These are phyloP conservation scores for Candoia aspera DNA, from an alignment of 2,113 vertebrate genomes.

Conservation along the genomic window DNA sequence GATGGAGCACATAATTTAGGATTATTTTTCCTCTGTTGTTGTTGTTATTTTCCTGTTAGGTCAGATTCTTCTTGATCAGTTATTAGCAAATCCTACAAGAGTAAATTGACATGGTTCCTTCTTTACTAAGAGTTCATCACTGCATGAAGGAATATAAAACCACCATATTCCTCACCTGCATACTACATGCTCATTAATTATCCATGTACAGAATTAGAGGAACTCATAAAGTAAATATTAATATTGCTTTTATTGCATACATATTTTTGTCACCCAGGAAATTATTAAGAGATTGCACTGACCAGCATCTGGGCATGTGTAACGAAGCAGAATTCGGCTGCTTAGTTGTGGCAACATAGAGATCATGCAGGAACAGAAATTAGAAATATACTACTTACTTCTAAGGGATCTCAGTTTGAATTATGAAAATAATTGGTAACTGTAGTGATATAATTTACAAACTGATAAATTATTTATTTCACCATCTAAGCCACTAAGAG, in stretches of 20 bases:
- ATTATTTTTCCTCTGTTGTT: not conserved
- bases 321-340: not conserved
- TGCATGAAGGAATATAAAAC: not conserved
- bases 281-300: not conserved
- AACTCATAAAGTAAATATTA: not conserved
- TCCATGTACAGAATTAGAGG: not conserved
- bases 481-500: no score
- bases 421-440: not conserved
- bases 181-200: not conserved
- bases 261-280: not conserved
- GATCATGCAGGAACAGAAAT: not conserved
- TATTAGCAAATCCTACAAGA: not conserved
- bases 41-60: not conserved
- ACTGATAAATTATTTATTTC: not conserved
- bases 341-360: not conserved
- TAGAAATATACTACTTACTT: not conserved
- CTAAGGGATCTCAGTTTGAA: not conserved
- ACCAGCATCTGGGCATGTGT: not conserved
- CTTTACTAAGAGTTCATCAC: not conserved
- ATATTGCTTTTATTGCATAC: not conserved
- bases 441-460: not conserved
- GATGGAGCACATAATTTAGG: not conserved
- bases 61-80: not conserved
- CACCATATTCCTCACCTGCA: no score
- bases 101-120: not conserved